Percentiles rank a stretch among this genome's conserved stretches.
Conservation (phyloP, 2,113 vertebrate genomes). For the Aegithalos caudatus region DNA sequence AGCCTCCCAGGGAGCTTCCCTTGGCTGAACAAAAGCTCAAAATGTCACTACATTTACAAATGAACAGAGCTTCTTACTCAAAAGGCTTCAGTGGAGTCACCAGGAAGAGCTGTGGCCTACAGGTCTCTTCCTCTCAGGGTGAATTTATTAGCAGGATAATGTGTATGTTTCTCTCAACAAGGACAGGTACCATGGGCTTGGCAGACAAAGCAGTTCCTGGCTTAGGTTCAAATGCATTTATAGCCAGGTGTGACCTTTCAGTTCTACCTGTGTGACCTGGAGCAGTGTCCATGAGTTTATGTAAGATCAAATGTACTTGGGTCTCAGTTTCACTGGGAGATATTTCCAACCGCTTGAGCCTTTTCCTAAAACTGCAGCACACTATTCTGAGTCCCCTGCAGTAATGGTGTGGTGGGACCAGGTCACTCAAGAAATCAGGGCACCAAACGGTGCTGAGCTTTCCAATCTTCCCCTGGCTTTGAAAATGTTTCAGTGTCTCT, state of each 20-base stretch:
- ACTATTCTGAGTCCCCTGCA: not conserved
- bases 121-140: not conserved
- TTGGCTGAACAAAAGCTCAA: constrained; percentile 65
- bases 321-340: not conserved
- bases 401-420: not conserved
- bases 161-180: not conserved
- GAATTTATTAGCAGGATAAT: constrained; percentile 35
- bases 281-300: not conserved
- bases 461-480: not conserved
- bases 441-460: not conserved
- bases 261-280: not conserved
- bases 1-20: constrained; percentile 61
- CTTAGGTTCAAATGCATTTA: not conserved
- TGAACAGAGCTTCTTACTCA: constrained; percentile 56
- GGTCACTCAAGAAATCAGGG: not conserved
- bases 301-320: not conserved
- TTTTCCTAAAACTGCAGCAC: not conserved
- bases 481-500: not conserved
- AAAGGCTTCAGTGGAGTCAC: constrained; percentile 23
- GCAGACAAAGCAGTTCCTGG: not conserved
- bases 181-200: not conserved
- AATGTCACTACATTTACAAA: constrained; percentile 75
- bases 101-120: not conserved
- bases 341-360: not conserved
- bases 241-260: not conserved